Conservation (phyloP, 2,797 vertebrate species). For the Pseudomugil gertrudae region DNA sequence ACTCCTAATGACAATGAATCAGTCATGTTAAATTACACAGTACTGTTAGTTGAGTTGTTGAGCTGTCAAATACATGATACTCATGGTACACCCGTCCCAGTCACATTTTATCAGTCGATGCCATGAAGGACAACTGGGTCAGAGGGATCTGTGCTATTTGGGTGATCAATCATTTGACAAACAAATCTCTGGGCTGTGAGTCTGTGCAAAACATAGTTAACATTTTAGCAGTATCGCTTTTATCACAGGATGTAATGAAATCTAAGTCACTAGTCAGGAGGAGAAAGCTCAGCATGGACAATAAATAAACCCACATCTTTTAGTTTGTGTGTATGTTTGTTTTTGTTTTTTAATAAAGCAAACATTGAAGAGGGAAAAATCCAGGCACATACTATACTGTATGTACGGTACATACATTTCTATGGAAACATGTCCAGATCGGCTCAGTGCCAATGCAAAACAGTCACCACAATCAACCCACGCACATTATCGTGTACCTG, state of each 20-base stretch:
- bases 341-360: neutral
- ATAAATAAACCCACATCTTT: neutral
- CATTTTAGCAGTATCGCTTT: neutral
- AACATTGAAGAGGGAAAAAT: neutral
- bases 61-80: constrained; percentile 14
- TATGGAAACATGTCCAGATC: constrained; percentile 23
- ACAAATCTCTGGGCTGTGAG: constrained; percentile 2
- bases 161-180: constrained; percentile 36
- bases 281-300: neutral
- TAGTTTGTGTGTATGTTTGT: neutral
- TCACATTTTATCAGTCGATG: constrained; percentile 44
- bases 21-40: neutral
- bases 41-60: neutral
- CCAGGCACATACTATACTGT: neutral
- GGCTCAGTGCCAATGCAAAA: constrained; percentile 10
- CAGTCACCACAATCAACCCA: constrained; percentile 7
- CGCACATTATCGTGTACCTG: constrained; percentile 23
- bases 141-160: constrained; percentile 36
- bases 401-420: constrained; percentile 10
- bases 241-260: constrained; percentile 1
- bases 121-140: constrained; percentile 32
- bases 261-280: neutral
- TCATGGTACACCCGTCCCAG: constrained; percentile 21
- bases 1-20: neutral
- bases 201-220: neutral